Base-by-base conservation (phyloP, 2,888 invertebrate species). In the Andrena hattorfiana region DNA sequence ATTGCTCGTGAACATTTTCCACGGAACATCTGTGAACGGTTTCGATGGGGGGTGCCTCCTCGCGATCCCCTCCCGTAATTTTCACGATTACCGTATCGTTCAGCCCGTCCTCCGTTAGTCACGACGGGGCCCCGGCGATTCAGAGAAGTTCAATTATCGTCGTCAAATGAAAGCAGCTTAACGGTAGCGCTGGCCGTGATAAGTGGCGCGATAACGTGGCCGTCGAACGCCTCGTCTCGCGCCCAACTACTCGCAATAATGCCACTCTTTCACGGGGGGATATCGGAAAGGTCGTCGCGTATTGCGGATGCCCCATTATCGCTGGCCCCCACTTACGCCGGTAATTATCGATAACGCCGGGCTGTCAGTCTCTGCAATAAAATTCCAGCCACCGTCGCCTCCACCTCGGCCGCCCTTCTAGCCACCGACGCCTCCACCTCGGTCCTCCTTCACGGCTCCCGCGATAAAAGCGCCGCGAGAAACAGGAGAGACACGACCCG, bases 251-350 rank as follows among this genome's bases (percentile, higher is more conserved):
- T 56, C 70, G 63, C 74, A 56, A 89, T 88, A 89, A 89, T 82
- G 79, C 83, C 30, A 82, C 85, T 89, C 88, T 86, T 89, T 89
- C 86, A 88, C 76, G 54, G 26, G 20, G 35, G 16, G 54, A n/a
- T 84, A 81, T 85, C 85, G 74, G 42, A 77, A 78, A 79, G 86
- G 81, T 88, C 81, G 77, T 70, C 69, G 79, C 56, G 78, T 87
- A 83, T 83, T 71, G 78, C 84, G 76, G 59, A 56, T 74, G 72
- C 69, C n/a, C 54, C 59, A 35, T 83, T 84, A 80, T 88, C 77
- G 72, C 54, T 54, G 62, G 60, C 56, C 49, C 26, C 30, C 62
- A 63, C 73, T 73, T 66, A 51, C 60, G 59, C 84, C 59, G 54
- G 67, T 75, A 87, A 87, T 86, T 85, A 69, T 77, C 84, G 77